These are phyloP conservation scores for Benthosema pterotum DNA, from an alignment of 2,797 vertebrate species.

Conservation along the genomic window DNA sequence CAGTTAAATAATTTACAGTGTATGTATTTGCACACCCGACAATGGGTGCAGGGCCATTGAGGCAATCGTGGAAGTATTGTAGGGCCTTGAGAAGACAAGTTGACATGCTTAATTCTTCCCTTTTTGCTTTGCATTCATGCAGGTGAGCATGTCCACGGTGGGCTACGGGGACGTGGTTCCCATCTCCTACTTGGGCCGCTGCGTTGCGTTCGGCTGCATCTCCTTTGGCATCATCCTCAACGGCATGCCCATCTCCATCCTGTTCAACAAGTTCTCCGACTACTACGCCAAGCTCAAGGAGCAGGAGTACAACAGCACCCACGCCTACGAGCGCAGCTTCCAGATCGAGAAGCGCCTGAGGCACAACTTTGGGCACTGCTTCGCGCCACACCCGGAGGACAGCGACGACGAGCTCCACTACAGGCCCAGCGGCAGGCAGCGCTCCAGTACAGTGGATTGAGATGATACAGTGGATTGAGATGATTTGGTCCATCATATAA, in stretches of 20 bases:
- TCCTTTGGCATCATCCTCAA: slow-evolving; percentile 94
- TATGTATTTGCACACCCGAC: too few species aligned
- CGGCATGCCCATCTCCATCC: slow-evolving; percentile 93
- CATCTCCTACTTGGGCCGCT: slow-evolving; percentile 83
- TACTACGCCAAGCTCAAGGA: slow-evolving; percentile 92
- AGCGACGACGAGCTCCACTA: slow-evolving; percentile 63
- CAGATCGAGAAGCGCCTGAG: slow-evolving; percentile 74
- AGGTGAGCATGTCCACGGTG: slow-evolving; percentile 95
- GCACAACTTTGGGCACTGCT: slow-evolving; percentile 74
- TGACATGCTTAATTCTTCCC: background rate
- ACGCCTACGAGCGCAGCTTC: slow-evolving; percentile 74
- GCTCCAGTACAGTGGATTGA: slow-evolving; percentile 42
- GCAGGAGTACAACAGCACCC: slow-evolving; percentile 79
- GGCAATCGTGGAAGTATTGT: too few species aligned
- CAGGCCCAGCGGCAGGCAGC: slow-evolving; percentile 47
- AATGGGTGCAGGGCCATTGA: too few species aligned
- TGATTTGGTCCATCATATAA: background rate
- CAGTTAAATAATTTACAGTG: too few species aligned
- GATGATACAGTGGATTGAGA: slow-evolving; percentile 44
- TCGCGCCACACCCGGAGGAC: slow-evolving; percentile 58
- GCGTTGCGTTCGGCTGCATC: slow-evolving; percentile 90
- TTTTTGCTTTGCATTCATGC: slow-evolving; percentile 21
- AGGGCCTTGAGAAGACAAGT: too few species aligned
- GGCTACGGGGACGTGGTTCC: slow-evolving; percentile 91
- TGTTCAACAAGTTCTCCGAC: slow-evolving; percentile 94